Evolutionary conservation across 1,140 invertebrate species (phyloP), one percentile per base, ranked within the genome.

Genomic region (Microplitis mediator): DNA sequence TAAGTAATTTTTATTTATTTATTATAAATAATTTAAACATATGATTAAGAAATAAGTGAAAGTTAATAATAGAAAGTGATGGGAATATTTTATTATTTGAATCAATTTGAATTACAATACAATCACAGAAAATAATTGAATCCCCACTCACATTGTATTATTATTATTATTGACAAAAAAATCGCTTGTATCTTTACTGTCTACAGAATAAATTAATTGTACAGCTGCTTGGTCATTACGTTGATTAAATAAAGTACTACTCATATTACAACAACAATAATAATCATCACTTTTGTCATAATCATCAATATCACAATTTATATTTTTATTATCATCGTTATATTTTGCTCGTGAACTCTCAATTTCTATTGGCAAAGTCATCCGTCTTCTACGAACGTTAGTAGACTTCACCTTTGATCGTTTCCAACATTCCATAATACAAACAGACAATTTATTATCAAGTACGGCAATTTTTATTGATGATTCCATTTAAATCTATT

Each of bases 141-240:
- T 11, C 32, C 45, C 11, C 14, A 79, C 77, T 81, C 75, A 81
- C 78, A 45, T 45, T 45, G 11, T 45, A 11, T 78, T 80, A 36
- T 79, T 71, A 9, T 13, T 61, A 23, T 61, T 23, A 61, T 35
- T 32, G 16, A 32, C 16, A 31, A 23, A 31, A 31, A 13, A 32
- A 61, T 61, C 60, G 34, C 16, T 61, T 23, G n/a, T 11, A 14
- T 61, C 52, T n/a, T 23, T 6, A 16, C 23, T 56, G 23, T 14
- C 52, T 8, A 14, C 6, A 2, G 52, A 56, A 35, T 61, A 32
- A 31, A 61, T 61, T 32, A 35, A 35, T 61, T 61, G 60, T 56
- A 32, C 16, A 31, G 52, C 9, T 50, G 32, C 14, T 8, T 65
- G 69, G 61, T 35, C n/a, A 70, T 16, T 58, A 39, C 45, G 45